phyloP scores from a whole-genome alignment of 1,140 invertebrate genomes.

The Bombus pyrosoma region DNA sequence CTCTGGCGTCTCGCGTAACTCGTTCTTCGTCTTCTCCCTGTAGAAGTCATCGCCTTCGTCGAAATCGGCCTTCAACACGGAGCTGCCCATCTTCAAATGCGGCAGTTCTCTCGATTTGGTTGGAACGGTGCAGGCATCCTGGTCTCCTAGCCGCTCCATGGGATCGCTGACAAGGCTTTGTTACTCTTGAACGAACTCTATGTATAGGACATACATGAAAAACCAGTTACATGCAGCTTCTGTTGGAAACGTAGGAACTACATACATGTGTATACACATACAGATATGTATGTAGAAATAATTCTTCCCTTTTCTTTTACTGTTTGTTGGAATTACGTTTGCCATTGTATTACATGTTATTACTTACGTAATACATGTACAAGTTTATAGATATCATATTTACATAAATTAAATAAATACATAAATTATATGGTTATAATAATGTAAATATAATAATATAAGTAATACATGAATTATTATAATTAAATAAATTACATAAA shows the following conservation, averaged over 20 bases:
- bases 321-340: too few relatives aligned
- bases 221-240: not conserved
- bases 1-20: slow-evolving; percentile 82
- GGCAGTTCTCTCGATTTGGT: slow-evolving; percentile 9
- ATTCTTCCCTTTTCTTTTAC: too few relatives aligned
- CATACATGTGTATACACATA: not conserved
- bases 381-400: not conserved
- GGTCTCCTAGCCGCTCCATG: not conserved
- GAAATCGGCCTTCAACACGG: slow-evolving; percentile 65
- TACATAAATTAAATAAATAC: too few relatives aligned
- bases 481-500: too few relatives aligned
- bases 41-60: slow-evolving; percentile 55
- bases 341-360: not conserved
- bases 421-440: too few relatives aligned
- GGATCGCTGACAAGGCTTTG: not conserved
- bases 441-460: too few relatives aligned
- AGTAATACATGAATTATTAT: too few relatives aligned
- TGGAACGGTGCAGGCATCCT: not conserved
- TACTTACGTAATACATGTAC: not conserved
- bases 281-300: too few relatives aligned
- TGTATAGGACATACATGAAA: slow-evolving; percentile 36
- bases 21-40: slow-evolving; percentile 71
- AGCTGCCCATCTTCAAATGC: slow-evolving; percentile 61
- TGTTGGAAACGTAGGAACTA: not conserved
- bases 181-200: not conserved